Evolutionary conservation across 2,888 invertebrate genomes (phyloP).

Genomic region (Phyllotreta striolata): DNA sequence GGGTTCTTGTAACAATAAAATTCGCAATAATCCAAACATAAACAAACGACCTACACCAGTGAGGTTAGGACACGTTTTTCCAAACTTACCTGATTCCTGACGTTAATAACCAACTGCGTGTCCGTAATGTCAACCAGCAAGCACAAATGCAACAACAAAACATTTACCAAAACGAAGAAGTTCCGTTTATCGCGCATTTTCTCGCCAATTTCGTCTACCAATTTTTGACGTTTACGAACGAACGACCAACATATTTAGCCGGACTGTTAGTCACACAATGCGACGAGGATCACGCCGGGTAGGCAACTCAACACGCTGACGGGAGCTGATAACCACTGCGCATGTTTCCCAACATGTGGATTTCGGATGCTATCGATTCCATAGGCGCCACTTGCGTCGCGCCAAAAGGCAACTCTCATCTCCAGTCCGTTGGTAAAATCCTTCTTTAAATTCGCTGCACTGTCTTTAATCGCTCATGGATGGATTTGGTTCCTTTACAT

Average conservation of each 20-base stretch:
- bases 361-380: constrained; percentile 39
- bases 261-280: constrained; percentile 48
- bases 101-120: constrained; percentile 57
- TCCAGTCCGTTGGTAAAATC: neutral
- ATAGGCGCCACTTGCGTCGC: constrained; percentile 33
- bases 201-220: constrained; percentile 36
- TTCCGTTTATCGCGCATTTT: constrained; percentile 43
- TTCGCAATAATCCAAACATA: constrained; percentile 36
- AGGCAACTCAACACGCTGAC: constrained; percentile 50
- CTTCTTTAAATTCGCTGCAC: too few relatives aligned
- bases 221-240: constrained; percentile 43
- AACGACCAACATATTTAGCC: constrained; percentile 43
- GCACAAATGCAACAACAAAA: constrained; percentile 43
- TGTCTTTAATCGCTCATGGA: too few relatives aligned
- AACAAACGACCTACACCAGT: constrained; percentile 26
- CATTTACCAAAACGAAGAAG: constrained; percentile 27
- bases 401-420: neutral
- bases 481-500: too few relatives aligned
- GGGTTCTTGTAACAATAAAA: neutral
- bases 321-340: constrained; percentile 32
- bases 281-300: constrained; percentile 37
- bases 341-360: constrained; percentile 40
- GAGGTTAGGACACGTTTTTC: constrained; percentile 47
- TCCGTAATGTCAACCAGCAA: constrained; percentile 48
- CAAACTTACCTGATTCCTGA: constrained; percentile 57